Evolutionary conservation across 2,113 vertebrate genomes (phyloP).

Genomic region (Orthonyx spaldingii): DNA sequence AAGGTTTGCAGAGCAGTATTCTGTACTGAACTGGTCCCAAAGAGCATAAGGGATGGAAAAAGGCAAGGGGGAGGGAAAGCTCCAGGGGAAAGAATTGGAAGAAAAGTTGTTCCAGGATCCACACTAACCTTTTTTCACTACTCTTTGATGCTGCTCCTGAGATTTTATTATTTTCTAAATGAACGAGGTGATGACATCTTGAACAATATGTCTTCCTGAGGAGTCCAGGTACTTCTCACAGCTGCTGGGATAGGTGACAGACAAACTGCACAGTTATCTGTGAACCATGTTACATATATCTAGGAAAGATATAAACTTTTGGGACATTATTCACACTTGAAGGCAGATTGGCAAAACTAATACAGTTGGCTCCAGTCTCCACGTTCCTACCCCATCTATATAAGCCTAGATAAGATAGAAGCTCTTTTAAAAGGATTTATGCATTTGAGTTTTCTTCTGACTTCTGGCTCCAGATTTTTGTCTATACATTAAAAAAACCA

Average conservation of each 20-base stretch:
- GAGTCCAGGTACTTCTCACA: not conserved
- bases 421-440: not conserved
- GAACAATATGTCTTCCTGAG: not conserved
- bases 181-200: not conserved
- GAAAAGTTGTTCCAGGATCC: not conserved
- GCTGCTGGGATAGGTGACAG: not conserved
- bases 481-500: not conserved
- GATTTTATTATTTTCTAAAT: not conserved
- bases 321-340: not conserved
- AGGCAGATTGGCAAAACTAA: not conserved
- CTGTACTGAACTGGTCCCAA: not conserved
- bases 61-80: not conserved
- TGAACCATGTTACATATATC: not conserved
- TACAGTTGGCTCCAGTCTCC: not conserved
- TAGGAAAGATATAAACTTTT: not conserved
- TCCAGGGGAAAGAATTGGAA: not conserved
- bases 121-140: not conserved
- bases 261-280: not conserved
- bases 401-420: not conserved
- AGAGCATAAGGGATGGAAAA: not conserved
- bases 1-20: not conserved
- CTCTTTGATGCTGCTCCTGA: not conserved
- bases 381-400: not conserved
- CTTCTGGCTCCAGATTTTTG: slow-evolving; percentile 3
- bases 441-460: not conserved